Percentiles rank a stretch among this genome's conserved stretches.
phyloP scores from a whole-genome alignment of 2,797 vertebrate species.

The Sparidentex hasta region DNA sequence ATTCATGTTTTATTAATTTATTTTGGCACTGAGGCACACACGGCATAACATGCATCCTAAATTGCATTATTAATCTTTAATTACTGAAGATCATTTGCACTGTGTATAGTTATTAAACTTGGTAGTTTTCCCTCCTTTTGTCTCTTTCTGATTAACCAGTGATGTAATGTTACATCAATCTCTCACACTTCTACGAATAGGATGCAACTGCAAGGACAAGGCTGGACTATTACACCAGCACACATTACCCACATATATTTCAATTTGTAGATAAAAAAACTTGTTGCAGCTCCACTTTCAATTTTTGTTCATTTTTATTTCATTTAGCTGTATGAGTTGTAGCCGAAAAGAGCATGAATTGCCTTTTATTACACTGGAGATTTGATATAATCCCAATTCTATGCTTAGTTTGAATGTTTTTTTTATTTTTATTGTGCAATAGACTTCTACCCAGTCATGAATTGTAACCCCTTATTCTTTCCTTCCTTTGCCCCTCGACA shows the following conservation, averaged over 20 bases:
- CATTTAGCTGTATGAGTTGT: not conserved
- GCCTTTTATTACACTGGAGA: not conserved
- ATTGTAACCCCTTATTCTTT: not conserved
- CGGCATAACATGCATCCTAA: not conserved
- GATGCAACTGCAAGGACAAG: not conserved
- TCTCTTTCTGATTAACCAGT: conserved; percentile 21
- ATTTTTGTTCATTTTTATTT: not conserved
- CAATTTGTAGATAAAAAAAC: not conserved
- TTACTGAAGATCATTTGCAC: conserved; percentile 1
- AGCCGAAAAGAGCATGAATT: not conserved
- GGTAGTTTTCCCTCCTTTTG: conserved; percentile 14
- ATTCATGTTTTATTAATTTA: conserved; percentile 8
- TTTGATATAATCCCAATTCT: not conserved
- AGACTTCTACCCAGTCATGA: not conserved
- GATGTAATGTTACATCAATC: conserved; percentile 14
- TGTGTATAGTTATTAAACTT: not conserved
- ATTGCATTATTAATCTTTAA: conserved; percentile 1
- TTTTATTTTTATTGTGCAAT: not conserved
- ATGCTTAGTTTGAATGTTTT: not conserved
- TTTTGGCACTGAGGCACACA: not conserved
- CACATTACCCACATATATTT: not conserved
- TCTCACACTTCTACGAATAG: not conserved
- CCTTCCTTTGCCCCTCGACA: not conserved
- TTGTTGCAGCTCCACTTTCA: not conserved
- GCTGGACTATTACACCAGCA: too few relatives aligned